phyloP scores from a whole-genome alignment of 2,113 vertebrate species.

The Turdus rufiventris region DNA sequence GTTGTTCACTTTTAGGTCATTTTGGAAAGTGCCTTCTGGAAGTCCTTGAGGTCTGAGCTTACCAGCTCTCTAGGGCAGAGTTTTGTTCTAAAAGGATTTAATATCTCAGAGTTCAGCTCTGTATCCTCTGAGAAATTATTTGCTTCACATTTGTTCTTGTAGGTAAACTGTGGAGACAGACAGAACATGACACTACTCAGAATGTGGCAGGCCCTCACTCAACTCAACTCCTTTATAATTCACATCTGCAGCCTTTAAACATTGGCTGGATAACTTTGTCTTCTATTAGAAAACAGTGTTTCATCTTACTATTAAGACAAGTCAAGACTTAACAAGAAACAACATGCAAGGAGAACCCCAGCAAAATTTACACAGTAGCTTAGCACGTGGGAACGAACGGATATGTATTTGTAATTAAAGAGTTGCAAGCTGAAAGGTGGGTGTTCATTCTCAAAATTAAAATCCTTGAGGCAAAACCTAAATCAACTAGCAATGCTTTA shows the following conservation, averaged over 20 bases:
- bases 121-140: not conserved
- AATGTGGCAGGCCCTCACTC: not conserved
- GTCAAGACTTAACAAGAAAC: not conserved
- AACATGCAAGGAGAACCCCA: not conserved
- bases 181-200: not conserved
- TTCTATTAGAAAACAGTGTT: not conserved
- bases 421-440: not conserved
- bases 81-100: not conserved
- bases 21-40: not conserved
- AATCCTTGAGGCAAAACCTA: not conserved
- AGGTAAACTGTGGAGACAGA: not conserved
- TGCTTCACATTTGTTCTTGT: not conserved
- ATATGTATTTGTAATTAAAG: not conserved
- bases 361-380: not conserved
- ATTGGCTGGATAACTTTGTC: not conserved
- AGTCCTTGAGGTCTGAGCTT: not conserved
- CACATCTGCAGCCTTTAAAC: not conserved
- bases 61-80: not conserved
- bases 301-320: not conserved
- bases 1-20: not conserved
- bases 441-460: not conserved
- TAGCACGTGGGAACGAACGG: not conserved
- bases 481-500: not conserved
- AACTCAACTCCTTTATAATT: not conserved
- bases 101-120: not conserved